phyloP scores from a whole-genome alignment of 2,888 invertebrate species.

The Lymantria monacha region DNA sequence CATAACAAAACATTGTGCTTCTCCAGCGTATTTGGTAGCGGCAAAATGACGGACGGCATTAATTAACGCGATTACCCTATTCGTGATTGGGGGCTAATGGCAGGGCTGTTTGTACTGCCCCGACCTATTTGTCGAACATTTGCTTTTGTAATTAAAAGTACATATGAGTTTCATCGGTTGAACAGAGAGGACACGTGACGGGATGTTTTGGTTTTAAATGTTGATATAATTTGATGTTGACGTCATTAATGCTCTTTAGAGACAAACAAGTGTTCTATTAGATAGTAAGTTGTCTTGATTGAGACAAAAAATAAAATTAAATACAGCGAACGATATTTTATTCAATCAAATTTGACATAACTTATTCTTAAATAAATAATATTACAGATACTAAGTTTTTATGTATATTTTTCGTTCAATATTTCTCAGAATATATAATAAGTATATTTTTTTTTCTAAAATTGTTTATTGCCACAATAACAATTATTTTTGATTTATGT shows the following conservation, averaged over 20 bases:
- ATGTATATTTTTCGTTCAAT: too few relatives aligned
- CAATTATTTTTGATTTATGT: too few relatives aligned
- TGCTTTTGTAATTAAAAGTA: conserved; percentile 68
- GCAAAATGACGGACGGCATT: conserved; percentile 60
- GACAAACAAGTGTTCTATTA: too few relatives aligned
- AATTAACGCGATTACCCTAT: conserved; percentile 68
- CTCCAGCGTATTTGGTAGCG: conserved; percentile 35
- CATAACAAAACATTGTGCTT: conserved; percentile 17
- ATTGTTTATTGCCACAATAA: too few relatives aligned
- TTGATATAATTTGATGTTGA: neutral
- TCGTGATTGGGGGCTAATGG: conserved; percentile 68
- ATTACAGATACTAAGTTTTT: too few relatives aligned
- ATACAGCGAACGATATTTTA: too few relatives aligned
- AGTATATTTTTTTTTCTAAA: too few relatives aligned
- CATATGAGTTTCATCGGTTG: conserved; percentile 41
- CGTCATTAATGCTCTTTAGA: neutral
- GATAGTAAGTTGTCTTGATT: too few relatives aligned
- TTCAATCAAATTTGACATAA: too few relatives aligned
- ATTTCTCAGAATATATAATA: too few relatives aligned
- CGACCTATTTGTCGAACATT: conserved; percentile 59
- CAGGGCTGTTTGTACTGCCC: conserved; percentile 54
- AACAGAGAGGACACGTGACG: conserved; percentile 8
- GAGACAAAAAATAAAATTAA: too few relatives aligned
- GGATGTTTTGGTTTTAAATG: neutral
- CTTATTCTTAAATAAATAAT: too few relatives aligned